Conservation (phyloP, 1,140 invertebrate genomes). For the Neodiprion fabricii region DNA sequence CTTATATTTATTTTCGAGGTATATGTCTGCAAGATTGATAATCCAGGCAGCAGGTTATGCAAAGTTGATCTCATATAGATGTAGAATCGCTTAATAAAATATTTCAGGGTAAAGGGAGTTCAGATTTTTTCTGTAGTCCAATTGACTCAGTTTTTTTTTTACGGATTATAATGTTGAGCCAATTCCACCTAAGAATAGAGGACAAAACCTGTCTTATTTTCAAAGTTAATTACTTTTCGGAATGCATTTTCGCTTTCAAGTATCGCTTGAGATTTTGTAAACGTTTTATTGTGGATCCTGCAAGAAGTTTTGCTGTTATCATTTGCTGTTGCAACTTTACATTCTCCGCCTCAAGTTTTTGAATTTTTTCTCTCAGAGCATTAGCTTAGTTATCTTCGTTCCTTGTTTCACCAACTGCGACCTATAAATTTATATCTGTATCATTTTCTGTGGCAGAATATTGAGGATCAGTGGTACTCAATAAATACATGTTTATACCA, state of each 20-base stretch:
- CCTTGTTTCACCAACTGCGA: neutral
- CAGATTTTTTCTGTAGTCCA: neutral
- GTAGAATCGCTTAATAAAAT: neutral
- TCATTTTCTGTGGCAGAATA: slow-evolving; percentile 4
- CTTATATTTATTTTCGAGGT: neutral
- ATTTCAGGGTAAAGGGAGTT: neutral
- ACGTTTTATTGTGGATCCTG: neutral
- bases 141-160: neutral
- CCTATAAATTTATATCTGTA: neutral
- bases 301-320: neutral
- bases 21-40: neutral
- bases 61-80: neutral
- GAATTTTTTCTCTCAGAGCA: neutral
- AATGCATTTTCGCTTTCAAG: neutral
- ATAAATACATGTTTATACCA: neutral
- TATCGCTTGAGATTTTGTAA: neutral
- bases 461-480: neutral
- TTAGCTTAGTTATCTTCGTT: neutral
- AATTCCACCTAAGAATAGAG: neutral
- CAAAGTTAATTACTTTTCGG: neutral
- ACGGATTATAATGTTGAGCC: neutral
- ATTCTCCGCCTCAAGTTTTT: neutral
- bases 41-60: neutral
- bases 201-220: slow-evolving; percentile 4
- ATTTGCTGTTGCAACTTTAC: neutral